Conservation (phyloP, 2,888 invertebrate species). For the Cenopis cana region DNA sequence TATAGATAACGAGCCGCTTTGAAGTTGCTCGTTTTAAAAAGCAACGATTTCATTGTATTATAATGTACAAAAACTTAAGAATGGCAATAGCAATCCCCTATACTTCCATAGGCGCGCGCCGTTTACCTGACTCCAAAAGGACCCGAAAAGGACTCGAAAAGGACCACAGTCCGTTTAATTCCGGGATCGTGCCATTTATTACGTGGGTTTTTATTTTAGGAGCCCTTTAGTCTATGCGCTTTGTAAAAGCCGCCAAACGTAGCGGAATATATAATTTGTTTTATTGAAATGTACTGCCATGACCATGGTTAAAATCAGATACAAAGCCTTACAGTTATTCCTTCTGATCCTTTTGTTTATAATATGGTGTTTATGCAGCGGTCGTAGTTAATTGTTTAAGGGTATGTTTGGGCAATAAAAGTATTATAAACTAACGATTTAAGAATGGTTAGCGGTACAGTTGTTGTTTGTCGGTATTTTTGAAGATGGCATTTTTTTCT, state of each 20-base stretch:
- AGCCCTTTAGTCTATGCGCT: slow-evolving; percentile 61
- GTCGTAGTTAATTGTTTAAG: slow-evolving; percentile 24
- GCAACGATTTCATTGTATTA: slow-evolving; percentile 18
- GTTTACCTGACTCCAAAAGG: slow-evolving; percentile 64
- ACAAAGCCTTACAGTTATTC: slow-evolving; percentile 23
- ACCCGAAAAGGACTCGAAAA: slow-evolving; percentile 59
- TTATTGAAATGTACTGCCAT: slow-evolving; percentile 21
- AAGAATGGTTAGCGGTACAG: slow-evolving; percentile 17
- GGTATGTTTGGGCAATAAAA: slow-evolving; percentile 6
- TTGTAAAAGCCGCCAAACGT: slow-evolving; percentile 60
- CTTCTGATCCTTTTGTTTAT: slow-evolving; percentile 22
- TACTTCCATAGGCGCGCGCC: slow-evolving; percentile 45
- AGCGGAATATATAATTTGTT: slow-evolving; percentile 22
- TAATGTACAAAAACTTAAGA: slow-evolving; percentile 13
- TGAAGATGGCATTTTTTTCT: not conserved
- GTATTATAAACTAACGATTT: slow-evolving; percentile 24
- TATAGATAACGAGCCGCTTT: slow-evolving; percentile 16
- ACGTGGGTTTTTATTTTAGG: slow-evolving; percentile 55
- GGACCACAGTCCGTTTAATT: slow-evolving; percentile 62
- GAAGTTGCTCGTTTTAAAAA: not conserved
- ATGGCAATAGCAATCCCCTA: not conserved
- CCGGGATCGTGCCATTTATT: slow-evolving; percentile 71
- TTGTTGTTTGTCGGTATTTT: slow-evolving; percentile 18
- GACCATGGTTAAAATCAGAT: slow-evolving; percentile 22
- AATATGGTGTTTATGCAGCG: slow-evolving; percentile 36